These are phyloP conservation scores for Limnephilus marmoratus DNA, from an alignment of 2,888 invertebrate genomes.

Conservation along the genomic window DNA sequence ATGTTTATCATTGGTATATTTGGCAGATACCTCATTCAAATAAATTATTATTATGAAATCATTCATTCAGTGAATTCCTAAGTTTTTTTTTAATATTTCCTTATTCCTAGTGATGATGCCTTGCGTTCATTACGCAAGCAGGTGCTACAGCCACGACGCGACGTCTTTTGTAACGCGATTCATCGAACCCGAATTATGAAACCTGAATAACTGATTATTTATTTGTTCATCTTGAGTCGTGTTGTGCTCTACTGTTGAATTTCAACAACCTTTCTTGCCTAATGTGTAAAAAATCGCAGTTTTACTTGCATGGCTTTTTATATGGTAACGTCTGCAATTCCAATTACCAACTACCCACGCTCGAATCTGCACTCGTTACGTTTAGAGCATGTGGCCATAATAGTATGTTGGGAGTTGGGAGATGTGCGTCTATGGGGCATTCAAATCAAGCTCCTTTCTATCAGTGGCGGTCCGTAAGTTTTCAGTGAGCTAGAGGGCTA, in stretches of 20 bases:
- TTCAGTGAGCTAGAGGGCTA: too few relatives aligned
- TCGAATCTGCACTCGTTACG: not conserved
- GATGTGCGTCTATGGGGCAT: not conserved
- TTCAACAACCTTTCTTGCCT: not conserved
- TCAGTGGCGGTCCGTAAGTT: too few relatives aligned
- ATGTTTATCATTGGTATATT: too few relatives aligned
- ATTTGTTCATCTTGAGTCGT: not conserved
- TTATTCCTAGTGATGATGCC: not conserved
- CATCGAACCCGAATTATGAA: not conserved
- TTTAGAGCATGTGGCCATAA: not conserved
- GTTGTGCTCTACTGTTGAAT: not conserved
- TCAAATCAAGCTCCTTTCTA: not conserved
- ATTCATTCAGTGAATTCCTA: too few relatives aligned
- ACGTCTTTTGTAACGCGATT: not conserved
- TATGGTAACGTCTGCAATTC: not conserved
- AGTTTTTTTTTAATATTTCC: not conserved
- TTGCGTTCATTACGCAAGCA: not conserved
- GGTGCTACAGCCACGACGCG: not conserved
- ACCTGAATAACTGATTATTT: not conserved
- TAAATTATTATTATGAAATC: too few relatives aligned
- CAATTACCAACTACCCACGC: not conserved
- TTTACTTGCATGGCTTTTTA: not conserved
- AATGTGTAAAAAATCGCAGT: not conserved
- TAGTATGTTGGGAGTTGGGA: not conserved
- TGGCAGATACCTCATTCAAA: too few relatives aligned